These are phyloP conservation scores for Meriones psammophilus DNA, from an alignment of 2,797 vertebrate genomes.

Conservation along the genomic window DNA sequence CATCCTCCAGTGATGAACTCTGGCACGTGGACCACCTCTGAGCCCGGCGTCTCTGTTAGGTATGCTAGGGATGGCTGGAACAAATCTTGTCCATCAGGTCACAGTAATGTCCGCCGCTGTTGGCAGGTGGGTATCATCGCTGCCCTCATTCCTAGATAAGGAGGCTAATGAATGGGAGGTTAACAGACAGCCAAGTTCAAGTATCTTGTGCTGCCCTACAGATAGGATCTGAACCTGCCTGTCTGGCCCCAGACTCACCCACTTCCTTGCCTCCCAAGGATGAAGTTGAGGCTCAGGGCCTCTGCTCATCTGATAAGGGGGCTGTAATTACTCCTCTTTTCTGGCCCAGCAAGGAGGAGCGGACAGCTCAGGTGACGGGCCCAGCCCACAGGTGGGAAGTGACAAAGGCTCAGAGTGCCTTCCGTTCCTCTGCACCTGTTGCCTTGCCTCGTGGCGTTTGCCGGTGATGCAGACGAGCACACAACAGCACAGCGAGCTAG, in stretches of 20 bases:
- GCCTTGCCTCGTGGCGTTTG: slow-evolving; percentile 1
- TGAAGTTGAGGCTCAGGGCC: background rate
- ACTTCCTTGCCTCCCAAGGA: background rate
- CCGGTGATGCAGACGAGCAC: background rate
- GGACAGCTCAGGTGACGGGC: background rate
- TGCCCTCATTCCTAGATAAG: slow-evolving; percentile 37
- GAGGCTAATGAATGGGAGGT: background rate
- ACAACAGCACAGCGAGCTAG: background rate
- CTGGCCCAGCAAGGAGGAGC: background rate
- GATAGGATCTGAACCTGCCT: background rate
- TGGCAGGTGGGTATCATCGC: background rate
- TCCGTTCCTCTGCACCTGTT: background rate
- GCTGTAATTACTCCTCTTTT: background rate
- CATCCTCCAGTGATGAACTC: background rate
- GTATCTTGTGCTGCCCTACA: background rate
- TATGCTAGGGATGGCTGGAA: background rate
- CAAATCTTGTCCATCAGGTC: background rate
- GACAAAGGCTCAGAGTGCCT: too few species aligned
- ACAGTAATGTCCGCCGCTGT: background rate
- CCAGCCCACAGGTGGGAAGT: background rate
- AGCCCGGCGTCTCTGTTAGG: background rate
- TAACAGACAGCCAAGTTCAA: background rate
- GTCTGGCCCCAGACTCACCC: background rate
- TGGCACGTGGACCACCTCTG: background rate
- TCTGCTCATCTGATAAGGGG: slow-evolving; percentile 57